Conservation (phyloP, 2,113 vertebrate species). For the Ophiodon elongatus region DNA sequence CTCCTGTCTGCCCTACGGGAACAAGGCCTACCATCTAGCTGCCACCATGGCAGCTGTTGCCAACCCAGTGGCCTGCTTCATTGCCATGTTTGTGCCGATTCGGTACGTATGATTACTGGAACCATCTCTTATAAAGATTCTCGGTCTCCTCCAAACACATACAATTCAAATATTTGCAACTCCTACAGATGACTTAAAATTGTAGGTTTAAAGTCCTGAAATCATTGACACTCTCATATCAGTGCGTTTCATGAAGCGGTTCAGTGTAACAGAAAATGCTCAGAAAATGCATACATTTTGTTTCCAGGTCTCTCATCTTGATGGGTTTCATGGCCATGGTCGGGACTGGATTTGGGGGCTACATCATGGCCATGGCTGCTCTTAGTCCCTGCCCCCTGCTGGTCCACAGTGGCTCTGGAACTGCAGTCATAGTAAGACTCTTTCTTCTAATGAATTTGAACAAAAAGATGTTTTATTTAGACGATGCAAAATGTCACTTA, state of each 20-base stretch:
- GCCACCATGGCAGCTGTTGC: constrained; percentile 86
- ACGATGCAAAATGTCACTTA: neutral
- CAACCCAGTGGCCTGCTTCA: constrained; percentile 88
- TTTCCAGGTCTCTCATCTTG: constrained; percentile 82
- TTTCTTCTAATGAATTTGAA: neutral
- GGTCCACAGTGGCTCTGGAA: constrained; percentile 75
- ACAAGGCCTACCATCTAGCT: constrained; percentile 86
- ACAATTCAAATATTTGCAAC: neutral
- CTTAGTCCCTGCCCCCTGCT: constrained; percentile 86
- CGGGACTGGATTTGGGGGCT: constrained; percentile 83
- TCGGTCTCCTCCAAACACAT: neutral
- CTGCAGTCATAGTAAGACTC: constrained; percentile 82
- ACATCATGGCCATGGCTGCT: constrained; percentile 85
- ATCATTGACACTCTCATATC: neutral
- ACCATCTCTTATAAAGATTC: neutral
- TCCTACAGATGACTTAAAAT: neutral
- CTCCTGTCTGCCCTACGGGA: constrained; percentile 89
- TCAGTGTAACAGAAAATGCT: neutral
- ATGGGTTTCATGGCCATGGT: constrained; percentile 78
- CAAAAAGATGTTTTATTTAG: neutral
- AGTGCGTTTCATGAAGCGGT: neutral
- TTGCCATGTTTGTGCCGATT: constrained; percentile 85
- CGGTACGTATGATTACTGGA: constrained; percentile 73
- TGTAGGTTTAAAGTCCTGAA: neutral
- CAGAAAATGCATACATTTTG: neutral